A percentile compares a stretch with the other conserved stretches of the same genome.
Evolutionary conservation across 2,888 invertebrate genomes (phyloP).

Genomic region (Autographa pulchrina): DNA sequence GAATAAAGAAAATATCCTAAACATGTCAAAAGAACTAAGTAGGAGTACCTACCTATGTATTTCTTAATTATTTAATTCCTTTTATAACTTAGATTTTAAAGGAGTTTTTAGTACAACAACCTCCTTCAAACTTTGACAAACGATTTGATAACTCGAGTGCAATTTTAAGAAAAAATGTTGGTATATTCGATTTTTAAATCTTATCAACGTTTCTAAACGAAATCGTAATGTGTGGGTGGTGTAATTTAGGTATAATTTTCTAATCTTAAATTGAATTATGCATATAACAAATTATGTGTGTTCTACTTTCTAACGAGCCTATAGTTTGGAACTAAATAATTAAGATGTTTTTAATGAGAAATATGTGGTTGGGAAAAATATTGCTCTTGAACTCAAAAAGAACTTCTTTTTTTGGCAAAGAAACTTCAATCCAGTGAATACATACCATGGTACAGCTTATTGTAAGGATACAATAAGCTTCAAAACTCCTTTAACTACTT

Average conservation of each 20-base stretch:
- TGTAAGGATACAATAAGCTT: no score
- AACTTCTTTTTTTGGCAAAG: no score
- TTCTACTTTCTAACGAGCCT: slow-evolving; percentile 20
- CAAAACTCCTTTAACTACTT: no score
- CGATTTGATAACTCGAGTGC: not conserved
- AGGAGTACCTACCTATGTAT: no score
- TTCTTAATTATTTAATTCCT: no score
- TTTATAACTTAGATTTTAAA: no score
- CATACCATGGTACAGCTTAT: no score
- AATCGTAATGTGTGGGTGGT: not conserved
- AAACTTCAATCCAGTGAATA: no score
- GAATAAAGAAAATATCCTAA: no score
- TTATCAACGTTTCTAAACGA: slow-evolving; percentile 11
- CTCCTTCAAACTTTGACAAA: no score
- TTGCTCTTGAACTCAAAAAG: not conserved
- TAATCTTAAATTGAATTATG: slow-evolving; percentile 28
- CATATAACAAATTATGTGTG: slow-evolving; percentile 17
- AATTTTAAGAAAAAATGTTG: not conserved
- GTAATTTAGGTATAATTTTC: slow-evolving; percentile 21
- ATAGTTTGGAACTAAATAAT: not conserved
- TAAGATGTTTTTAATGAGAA: slow-evolving; percentile 12
- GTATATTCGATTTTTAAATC: not conserved
- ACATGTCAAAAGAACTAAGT: no score
- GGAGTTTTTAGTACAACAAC: no score
- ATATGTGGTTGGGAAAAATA: not conserved